phyloP scores from a whole-genome alignment of 2,113 vertebrate genomes.

The Phylloscopus trochilus region DNA sequence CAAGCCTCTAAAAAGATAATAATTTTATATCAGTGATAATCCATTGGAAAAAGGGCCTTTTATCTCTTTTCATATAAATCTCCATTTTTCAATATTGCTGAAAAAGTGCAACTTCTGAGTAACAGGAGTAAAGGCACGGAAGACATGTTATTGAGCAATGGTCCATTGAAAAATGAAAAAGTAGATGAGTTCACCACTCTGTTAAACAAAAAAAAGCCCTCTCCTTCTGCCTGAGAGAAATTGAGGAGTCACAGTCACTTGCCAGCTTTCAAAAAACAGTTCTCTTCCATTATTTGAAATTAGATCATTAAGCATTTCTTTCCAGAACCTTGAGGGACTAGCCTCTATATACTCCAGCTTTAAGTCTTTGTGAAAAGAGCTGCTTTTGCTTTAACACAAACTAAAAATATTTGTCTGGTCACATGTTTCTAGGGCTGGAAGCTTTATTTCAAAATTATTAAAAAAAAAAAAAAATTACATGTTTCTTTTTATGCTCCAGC shows the following conservation, averaged over 20 bases:
- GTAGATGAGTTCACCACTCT: background rate
- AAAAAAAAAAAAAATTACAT: no score
- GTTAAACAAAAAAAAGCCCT: constrained; percentile 24
- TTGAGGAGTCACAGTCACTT: background rate
- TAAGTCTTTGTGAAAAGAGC: background rate
- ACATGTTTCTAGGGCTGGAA: background rate
- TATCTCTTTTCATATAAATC: background rate
- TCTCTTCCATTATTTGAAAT: background rate
- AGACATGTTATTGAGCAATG: background rate
- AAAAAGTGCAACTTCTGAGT: background rate
- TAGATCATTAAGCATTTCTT: background rate
- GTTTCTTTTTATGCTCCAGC: background rate
- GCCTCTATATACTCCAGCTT: background rate
- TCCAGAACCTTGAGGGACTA: background rate
- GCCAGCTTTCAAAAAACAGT: background rate
- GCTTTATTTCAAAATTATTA: background rate
- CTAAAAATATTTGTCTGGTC: background rate
- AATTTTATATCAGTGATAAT: background rate
- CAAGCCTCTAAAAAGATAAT: background rate
- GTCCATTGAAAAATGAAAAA: constrained; percentile 26
- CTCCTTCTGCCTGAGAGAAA: background rate
- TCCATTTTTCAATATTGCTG: background rate
- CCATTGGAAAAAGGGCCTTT: background rate
- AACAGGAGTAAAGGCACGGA: background rate
- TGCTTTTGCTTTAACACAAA: background rate